These are phyloP conservation scores for Elephas maximus DNA, from an alignment of 2,113 vertebrate species.

Conservation along the genomic window DNA sequence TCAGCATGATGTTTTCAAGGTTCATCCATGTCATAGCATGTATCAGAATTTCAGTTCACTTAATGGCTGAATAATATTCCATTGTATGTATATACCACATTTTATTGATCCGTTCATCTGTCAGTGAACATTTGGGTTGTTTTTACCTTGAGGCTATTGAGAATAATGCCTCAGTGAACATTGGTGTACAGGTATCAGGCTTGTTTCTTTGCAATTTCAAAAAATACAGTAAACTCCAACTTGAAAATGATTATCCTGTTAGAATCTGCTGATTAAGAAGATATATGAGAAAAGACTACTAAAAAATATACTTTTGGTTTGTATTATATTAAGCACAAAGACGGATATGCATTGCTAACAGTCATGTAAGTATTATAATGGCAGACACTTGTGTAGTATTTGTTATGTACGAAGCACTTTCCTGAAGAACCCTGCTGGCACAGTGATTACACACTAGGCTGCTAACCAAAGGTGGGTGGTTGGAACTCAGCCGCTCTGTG, in stretches of 20 bases:
- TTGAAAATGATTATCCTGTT: neutral
- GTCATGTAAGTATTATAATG: neutral
- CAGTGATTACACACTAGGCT: neutral
- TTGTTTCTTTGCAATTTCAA: neutral
- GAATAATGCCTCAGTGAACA: neutral
- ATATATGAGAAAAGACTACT: neutral
- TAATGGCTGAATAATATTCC: neutral
- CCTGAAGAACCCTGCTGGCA: neutral
- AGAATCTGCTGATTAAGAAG: neutral
- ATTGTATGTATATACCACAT: neutral
- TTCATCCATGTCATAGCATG: neutral
- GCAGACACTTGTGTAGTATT: neutral
- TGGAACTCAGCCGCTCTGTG: neutral
- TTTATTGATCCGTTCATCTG: neutral
- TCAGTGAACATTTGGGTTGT: neutral
- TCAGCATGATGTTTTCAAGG: no score
- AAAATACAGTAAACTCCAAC: neutral
- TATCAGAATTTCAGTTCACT: neutral
- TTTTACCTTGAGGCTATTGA: neutral
- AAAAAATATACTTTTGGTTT: neutral
- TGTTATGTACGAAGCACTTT: neutral
- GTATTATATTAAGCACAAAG: neutral
- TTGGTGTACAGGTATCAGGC: neutral
- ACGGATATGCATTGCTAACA: neutral
- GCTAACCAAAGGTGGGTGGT: no score